Conservation (phyloP, 2,888 invertebrate genomes). For the Cerastoderma edule region DNA sequence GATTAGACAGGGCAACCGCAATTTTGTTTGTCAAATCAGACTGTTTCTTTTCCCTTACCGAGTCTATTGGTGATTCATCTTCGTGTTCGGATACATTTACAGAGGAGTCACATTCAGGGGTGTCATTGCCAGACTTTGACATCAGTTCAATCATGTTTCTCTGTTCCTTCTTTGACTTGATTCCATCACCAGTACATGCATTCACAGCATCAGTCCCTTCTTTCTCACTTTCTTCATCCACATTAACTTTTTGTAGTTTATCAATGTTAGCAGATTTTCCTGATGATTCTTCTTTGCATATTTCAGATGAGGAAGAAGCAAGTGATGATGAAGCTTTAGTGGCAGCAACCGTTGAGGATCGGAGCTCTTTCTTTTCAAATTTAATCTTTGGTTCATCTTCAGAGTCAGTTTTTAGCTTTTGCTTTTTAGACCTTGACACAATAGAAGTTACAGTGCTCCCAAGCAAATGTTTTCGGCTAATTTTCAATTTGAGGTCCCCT, state of each 20-base stretch:
- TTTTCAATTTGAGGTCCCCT: slow-evolving; percentile 47
- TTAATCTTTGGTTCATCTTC: slow-evolving; percentile 19
- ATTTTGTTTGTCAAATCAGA: slow-evolving; percentile 52
- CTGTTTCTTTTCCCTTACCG: slow-evolving; percentile 36
- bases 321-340: slow-evolving; percentile 52
- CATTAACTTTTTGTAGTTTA: neutral
- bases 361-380: slow-evolving; percentile 52
- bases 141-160: neutral
- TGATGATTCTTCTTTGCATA: slow-evolving; percentile 5
- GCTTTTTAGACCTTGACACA: slow-evolving; percentile 33
- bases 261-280: slow-evolving; percentile 12
- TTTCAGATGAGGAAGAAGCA: slow-evolving; percentile 33
- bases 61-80: neutral
- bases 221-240: slow-evolving; percentile 1
- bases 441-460: slow-evolving; percentile 33
- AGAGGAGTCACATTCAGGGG: slow-evolving; percentile 56
- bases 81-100: slow-evolving; percentile 23
- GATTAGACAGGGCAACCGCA: slow-evolving; percentile 55
- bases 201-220: neutral
- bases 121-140: slow-evolving; percentile 14
- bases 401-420: slow-evolving; percentile 3
- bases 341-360: slow-evolving; percentile 53
- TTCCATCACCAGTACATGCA: neutral
- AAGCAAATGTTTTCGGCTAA: slow-evolving; percentile 44
- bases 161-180: neutral